Evolutionary conservation across 2,113 vertebrate species (phyloP).

Genomic region (Motacilla tschutschensis): DNA sequence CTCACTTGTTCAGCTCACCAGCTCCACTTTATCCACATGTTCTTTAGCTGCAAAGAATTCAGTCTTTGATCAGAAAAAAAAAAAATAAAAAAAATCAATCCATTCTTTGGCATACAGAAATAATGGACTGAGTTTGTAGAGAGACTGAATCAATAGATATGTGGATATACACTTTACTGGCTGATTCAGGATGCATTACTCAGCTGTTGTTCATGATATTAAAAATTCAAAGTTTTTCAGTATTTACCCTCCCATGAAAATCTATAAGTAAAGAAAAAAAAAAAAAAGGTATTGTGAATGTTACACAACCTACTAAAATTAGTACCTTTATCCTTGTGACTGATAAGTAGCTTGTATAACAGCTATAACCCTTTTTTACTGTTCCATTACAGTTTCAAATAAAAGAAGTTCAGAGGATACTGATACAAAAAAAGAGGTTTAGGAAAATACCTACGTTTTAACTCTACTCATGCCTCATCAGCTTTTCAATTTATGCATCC

Average conservation of each 20-base stretch:
- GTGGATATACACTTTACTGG: rapidly evolving
- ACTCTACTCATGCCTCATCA: background rate
- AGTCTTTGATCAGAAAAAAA: background rate
- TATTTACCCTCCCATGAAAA: background rate
- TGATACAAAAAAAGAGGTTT: background rate
- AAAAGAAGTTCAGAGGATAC: background rate
- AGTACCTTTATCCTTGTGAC: background rate
- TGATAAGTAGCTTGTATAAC: background rate
- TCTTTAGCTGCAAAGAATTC: background rate
- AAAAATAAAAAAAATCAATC: background rate
- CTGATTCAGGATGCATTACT: background rate
- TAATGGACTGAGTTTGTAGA: background rate
- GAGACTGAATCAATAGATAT: background rate
- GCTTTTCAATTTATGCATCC: background rate
- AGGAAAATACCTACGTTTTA: background rate
- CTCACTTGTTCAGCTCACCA: background rate
- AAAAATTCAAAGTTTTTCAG: background rate
- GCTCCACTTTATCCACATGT: background rate
- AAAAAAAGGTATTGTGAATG: background rate
- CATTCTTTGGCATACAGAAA: background rate
- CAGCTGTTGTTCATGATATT: background rate
- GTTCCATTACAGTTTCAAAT: background rate
- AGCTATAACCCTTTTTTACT: background rate
- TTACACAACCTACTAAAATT: background rate
- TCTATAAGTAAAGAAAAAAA: background rate